Conservation (phyloP, 2,113 vertebrate species). For the Hippocampus guttulatus region DNA sequence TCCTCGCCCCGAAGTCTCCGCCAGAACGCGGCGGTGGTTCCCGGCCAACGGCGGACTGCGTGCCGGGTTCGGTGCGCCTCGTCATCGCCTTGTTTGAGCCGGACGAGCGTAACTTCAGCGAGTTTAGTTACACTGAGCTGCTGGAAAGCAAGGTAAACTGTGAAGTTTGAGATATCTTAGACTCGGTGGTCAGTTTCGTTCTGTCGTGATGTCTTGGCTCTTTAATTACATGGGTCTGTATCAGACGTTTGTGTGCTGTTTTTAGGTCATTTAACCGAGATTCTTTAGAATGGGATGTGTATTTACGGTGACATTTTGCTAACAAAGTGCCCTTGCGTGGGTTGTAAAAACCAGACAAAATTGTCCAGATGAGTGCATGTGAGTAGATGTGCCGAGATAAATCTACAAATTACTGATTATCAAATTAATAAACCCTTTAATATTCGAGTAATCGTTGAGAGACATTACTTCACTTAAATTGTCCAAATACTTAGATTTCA, state of each 20-base stretch:
- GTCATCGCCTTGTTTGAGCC: constrained; percentile 81
- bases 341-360: too few relatives aligned
- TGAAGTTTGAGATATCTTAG: neutral
- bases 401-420: neutral
- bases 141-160: constrained; percentile 64
- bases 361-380: too few relatives aligned
- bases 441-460: too few relatives aligned
- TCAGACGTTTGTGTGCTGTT: too few relatives aligned
- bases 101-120: constrained; percentile 80
- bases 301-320: too few relatives aligned
- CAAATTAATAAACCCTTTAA: neutral
- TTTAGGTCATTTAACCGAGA: too few relatives aligned
- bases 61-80: constrained; percentile 67
- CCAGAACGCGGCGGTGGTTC: neutral
- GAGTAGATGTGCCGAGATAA: too few relatives aligned
- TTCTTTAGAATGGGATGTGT: too few relatives aligned
- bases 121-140: constrained; percentile 87
- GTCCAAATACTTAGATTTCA: too few relatives aligned
- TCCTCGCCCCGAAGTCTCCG: constrained; percentile 29
- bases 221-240: too few relatives aligned
- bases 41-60: neutral
- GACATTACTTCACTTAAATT: too few relatives aligned
- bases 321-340: too few relatives aligned
- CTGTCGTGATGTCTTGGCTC: neutral
- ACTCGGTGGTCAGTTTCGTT: neutral